phyloP scores from a whole-genome alignment of 2,888 invertebrate genomes.

The Zygaena filipendulae region DNA sequence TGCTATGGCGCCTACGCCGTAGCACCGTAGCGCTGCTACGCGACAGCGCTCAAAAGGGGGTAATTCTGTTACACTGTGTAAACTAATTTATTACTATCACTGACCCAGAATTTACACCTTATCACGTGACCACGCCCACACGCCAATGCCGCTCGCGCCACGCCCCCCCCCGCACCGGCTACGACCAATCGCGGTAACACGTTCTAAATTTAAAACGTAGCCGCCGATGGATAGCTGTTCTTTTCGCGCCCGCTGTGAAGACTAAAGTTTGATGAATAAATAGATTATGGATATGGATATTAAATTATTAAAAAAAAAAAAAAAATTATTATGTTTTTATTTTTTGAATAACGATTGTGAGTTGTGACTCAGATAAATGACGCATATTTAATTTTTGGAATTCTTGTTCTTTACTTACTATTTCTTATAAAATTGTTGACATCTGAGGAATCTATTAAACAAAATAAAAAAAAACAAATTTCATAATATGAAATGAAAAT shows the following conservation, averaged over 20 bases:
- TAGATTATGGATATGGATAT: too few species aligned
- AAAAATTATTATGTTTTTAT: too few species aligned
- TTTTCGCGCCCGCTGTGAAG: constrained; percentile 30
- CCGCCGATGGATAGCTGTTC: constrained; percentile 39
- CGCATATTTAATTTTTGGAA: too few species aligned
- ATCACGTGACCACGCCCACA: constrained; percentile 48
- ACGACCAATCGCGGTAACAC: constrained; percentile 54
- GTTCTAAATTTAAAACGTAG: constrained; percentile 44
- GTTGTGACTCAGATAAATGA: too few species aligned
- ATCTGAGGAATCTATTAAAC: too few species aligned
- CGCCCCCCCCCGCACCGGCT: constrained; percentile 45
- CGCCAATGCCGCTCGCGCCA: constrained; percentile 39
- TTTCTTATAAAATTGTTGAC: too few species aligned
- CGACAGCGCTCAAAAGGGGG: constrained; percentile 26
- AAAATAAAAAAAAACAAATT: too few species aligned
- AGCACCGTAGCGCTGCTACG: constrained; percentile 30
- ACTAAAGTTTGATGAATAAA: too few species aligned
- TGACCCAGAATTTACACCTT: constrained; percentile 42
- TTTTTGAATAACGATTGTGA: too few species aligned
- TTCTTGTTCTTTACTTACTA: too few species aligned
- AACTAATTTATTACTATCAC: constrained; percentile 45
- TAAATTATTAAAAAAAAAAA: too few species aligned
- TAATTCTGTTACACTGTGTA: constrained; percentile 33
- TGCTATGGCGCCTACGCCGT: constrained; percentile 47
- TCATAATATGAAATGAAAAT: too few species aligned